Percentiles rank a stretch among this genome's conserved stretches.
Conservation (phyloP, 2,113 vertebrate genomes). For the Ariopsis seemanni region DNA sequence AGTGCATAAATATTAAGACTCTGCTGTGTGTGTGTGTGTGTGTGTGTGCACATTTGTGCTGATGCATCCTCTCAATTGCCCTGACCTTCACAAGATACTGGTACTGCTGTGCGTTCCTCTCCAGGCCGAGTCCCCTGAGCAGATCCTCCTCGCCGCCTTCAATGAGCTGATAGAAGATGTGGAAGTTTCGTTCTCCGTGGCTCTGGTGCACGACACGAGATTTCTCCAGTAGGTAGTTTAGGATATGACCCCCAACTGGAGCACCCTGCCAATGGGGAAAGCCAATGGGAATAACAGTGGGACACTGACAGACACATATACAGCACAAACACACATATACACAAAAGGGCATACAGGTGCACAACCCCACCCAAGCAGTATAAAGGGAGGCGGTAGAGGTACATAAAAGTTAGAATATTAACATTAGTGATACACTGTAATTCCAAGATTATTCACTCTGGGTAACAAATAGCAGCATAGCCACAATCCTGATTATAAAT, state of each 20-base stretch:
- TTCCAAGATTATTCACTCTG: neutral
- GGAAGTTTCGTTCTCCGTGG: slow-evolving; percentile 96
- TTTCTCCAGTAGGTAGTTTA: slow-evolving; percentile 99
- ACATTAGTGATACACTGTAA: neutral
- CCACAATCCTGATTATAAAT: neutral
- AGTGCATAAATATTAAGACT: neutral
- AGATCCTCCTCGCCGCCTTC: slow-evolving; percentile 93
- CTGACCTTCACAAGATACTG: slow-evolving; percentile 91
- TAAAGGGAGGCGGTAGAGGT: slow-evolving; percentile 20
- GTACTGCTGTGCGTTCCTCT: slow-evolving; percentile 91
- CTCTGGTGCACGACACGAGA: slow-evolving; percentile 96
- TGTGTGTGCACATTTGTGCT: neutral
- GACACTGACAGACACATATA: slow-evolving; percentile 57
- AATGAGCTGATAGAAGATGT: slow-evolving; percentile 96
- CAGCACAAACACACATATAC: slow-evolving; percentile 1
- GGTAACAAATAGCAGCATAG: neutral
- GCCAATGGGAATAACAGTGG: slow-evolving; percentile 55
- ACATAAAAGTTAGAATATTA: slow-evolving; percentile 9
- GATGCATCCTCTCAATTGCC: neutral
- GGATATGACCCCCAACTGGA: slow-evolving; percentile 93
- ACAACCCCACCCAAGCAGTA: slow-evolving; percentile 36
- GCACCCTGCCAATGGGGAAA: slow-evolving; percentile 79
- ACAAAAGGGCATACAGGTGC: slow-evolving; percentile 29
- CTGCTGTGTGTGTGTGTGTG: slow-evolving; percentile 18
- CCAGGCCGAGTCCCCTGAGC: slow-evolving; percentile 86